Percentiles rank a stretch among this genome's conserved stretches.
These are phyloP conservation scores for Notodonta ziczac DNA, from an alignment of 2,888 invertebrate species.

Conservation along the genomic window DNA sequence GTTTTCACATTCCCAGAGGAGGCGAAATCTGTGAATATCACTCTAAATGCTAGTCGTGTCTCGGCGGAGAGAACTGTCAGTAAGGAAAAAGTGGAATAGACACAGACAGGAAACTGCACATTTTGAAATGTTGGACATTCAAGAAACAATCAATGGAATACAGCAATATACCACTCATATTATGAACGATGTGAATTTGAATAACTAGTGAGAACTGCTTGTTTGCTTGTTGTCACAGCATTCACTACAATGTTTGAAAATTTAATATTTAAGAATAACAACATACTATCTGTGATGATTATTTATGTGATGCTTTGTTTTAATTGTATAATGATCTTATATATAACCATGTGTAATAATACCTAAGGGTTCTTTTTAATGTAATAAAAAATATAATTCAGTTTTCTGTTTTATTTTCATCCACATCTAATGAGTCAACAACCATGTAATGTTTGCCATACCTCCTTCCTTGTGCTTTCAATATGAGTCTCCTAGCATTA, in stretches of 20 bases:
- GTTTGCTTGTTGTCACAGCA: no score
- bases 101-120: background rate
- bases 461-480: conserved; percentile 85
- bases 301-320: conserved; percentile 36
- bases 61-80: conserved; percentile 46
- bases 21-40: conserved; percentile 27
- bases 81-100: conserved; percentile 41
- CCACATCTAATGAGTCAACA: conserved; percentile 41
- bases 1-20: conserved; percentile 62
- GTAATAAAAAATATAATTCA: conserved; percentile 29
- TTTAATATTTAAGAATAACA: background rate
- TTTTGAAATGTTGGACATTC: conserved; percentile 6
- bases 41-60: conserved; percentile 36
- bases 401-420: conserved; percentile 53
- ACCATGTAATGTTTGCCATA: conserved; percentile 74
- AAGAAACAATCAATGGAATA: no score
- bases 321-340: conserved; percentile 14
- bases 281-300: conserved; percentile 55
- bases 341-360: conserved; percentile 1
- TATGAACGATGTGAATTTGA: no score
- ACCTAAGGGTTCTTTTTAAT: background rate
- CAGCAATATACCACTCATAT: background rate
- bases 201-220: no score
- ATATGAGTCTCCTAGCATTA: conserved; percentile 85
- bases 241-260: background rate